A percentile compares a stretch with the other conserved stretches of the same genome.
These are phyloP conservation scores for Manis javanica DNA, from an alignment of 2,797 vertebrate species.

Conservation along the genomic window DNA sequence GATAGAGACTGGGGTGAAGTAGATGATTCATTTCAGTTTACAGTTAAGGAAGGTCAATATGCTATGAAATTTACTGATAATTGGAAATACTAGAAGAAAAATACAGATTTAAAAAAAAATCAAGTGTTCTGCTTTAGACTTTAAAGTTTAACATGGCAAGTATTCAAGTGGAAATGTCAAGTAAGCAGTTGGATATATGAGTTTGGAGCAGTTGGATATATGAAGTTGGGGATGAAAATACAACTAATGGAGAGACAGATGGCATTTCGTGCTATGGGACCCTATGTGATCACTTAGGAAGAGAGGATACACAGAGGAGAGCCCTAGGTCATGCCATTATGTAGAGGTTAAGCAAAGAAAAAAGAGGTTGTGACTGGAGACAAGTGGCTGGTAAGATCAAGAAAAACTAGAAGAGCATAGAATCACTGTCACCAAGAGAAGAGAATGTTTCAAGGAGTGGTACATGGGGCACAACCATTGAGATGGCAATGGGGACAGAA, in stretches of 20 bases:
- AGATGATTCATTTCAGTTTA: neutral
- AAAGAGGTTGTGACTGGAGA: neutral
- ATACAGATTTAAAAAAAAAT: neutral
- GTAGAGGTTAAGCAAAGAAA: neutral
- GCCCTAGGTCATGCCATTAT: neutral
- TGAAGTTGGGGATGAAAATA: neutral
- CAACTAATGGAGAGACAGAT: neutral
- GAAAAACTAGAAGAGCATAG: neutral
- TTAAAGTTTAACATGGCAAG: slow-evolving; percentile 41
- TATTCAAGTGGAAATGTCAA: slow-evolving; percentile 47
- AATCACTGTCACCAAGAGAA: neutral
- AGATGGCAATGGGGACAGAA: neutral
- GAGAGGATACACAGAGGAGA: neutral
- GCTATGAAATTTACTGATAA: neutral
- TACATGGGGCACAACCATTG: neutral
- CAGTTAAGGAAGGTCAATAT: neutral
- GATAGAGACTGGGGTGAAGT: neutral
- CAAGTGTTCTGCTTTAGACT: slow-evolving; percentile 28
- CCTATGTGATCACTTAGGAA: neutral
- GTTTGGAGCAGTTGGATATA: neutral
- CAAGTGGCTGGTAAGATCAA: neutral
- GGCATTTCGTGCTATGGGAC: neutral
- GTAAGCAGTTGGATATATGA: neutral
- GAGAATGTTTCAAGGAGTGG: neutral
- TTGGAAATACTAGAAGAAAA: neutral